phyloP scores from a whole-genome alignment of 2,797 vertebrate genomes.

The Pantherophis alleghaniensis region DNA sequence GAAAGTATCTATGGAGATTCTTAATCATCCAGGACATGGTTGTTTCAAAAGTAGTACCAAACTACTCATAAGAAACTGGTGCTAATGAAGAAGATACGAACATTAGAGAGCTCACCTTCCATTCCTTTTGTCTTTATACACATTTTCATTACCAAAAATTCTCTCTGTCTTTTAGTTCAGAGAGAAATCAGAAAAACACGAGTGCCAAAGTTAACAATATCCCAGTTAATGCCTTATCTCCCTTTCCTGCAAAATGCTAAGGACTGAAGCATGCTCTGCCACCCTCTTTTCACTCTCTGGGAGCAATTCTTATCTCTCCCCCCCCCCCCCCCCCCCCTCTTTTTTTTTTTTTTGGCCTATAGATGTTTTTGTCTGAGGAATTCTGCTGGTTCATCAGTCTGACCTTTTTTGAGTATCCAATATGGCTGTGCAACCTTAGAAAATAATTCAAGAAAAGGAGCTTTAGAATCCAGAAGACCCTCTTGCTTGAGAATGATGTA shows the following conservation, averaged over 20 bases:
- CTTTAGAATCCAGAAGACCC: not conserved
- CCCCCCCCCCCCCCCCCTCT: accelerated
- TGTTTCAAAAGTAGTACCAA: not conserved
- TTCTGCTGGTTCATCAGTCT: not conserved
- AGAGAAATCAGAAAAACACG: not conserved
- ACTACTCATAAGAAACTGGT: not conserved
- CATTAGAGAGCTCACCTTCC: not conserved
- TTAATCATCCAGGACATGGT: not conserved
- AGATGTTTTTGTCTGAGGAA: not conserved
- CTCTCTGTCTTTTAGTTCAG: not conserved
- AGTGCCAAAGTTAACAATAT: not conserved
- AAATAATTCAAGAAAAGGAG: not conserved
- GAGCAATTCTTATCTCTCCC: not conserved
- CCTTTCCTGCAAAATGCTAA: not conserved
- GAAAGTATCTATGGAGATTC: not conserved
- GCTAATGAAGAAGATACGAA: not conserved
- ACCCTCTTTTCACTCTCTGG: not conserved
- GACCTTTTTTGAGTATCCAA: not conserved
- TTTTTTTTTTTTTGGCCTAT: not conserved
- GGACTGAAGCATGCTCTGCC: not conserved
- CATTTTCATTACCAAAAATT: not conserved
- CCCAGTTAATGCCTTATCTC: not conserved
- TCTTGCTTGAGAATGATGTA: not conserved
- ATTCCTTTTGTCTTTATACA: not conserved
- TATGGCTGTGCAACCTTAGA: not conserved